Conservation (phyloP, 2,113 vertebrate genomes). For the Pachyramphus minor region DNA sequence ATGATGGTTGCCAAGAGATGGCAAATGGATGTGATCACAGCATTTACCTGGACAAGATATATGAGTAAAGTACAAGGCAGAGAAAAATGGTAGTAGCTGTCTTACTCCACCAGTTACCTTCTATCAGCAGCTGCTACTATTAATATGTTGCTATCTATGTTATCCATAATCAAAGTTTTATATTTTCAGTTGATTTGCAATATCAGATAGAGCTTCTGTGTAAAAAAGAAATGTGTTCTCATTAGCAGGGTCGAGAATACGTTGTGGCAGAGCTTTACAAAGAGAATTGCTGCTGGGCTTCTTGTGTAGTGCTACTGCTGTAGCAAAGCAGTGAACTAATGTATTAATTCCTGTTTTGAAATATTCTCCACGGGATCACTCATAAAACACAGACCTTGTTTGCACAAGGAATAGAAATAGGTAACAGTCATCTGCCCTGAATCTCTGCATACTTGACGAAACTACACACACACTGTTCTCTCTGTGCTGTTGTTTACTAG, state of each 20-base stretch:
- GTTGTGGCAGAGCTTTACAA: background rate
- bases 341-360: constrained; percentile 48
- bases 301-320: background rate
- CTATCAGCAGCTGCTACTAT: background rate
- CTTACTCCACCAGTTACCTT: background rate
- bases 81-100: background rate
- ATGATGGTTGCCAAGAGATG: constrained; percentile 37
- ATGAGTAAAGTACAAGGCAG: background rate
- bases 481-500: background rate
- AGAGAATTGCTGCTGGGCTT: constrained; percentile 24
- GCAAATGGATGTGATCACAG: constrained; percentile 32
- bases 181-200: constrained; percentile 10
- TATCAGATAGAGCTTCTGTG: background rate
- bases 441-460: background rate
- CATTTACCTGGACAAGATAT: constrained; percentile 19
- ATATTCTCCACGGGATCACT: constrained; percentile 9
- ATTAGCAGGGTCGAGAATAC: background rate
- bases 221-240: constrained; percentile 10
- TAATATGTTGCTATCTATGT: background rate
- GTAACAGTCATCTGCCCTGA: background rate
- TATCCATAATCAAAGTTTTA: constrained; percentile 29
- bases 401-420: constrained; percentile 7
- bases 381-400: constrained; percentile 28
- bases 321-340: background rate
- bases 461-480: background rate